phyloP scores from a whole-genome alignment of 2,797 vertebrate genomes.

The Micromesistius poutassou region DNA sequence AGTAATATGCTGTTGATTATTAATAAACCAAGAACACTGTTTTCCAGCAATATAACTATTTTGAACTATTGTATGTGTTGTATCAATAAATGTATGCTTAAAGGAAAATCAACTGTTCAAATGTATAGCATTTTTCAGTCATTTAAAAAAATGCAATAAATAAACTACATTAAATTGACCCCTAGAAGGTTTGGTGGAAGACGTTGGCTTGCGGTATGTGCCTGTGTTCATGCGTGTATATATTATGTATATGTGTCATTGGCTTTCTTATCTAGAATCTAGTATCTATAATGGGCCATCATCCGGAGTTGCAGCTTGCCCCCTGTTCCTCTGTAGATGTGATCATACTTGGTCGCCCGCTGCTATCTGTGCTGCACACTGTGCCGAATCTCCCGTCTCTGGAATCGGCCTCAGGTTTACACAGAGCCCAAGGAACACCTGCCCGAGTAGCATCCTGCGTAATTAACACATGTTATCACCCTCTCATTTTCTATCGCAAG shows the following conservation, averaged over 20 bases:
- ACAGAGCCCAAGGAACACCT: background rate
- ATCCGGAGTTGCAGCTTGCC: background rate
- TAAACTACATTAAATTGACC: background rate
- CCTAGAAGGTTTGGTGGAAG: background rate
- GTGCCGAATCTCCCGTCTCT: background rate
- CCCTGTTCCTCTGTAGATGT: background rate
- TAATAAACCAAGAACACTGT: too few species aligned
- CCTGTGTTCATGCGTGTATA: background rate
- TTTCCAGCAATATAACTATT: too few species aligned
- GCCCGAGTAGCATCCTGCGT: conserved; percentile 9
- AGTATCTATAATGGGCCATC: background rate
- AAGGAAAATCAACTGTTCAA: background rate
- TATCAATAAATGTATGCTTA: background rate
- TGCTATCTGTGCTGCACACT: background rate
- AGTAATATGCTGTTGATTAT: background rate
- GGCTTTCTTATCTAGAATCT: background rate
- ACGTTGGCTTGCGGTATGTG: background rate
- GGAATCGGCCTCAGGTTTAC: background rate
- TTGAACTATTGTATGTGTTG: background rate
- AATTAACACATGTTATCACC: conserved; percentile 10
- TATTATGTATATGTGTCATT: background rate
- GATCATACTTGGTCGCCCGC: background rate
- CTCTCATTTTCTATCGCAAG: background rate
- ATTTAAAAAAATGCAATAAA: too few species aligned
- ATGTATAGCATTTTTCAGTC: too few species aligned